Evolutionary conservation across 2,797 vertebrate genomes (phyloP), one percentile per base, ranked within the genome.

Genomic region (Periophthalmus magnuspinnatus): DNA sequence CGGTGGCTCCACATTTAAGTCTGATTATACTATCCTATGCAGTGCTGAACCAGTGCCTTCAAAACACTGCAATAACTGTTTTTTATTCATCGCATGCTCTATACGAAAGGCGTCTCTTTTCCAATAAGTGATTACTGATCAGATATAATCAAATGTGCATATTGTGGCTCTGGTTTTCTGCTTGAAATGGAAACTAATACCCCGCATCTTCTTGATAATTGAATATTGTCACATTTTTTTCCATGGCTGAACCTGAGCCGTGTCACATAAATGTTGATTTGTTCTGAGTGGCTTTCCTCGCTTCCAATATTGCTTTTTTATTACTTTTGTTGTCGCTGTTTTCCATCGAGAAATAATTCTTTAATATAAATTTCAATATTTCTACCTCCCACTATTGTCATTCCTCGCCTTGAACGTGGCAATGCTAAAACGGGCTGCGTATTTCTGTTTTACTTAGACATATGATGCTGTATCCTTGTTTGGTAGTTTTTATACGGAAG

Each of bases 331-430:
- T 90, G 89, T 86, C 74, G 87, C 86, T 75, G 84, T 89, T 91
- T 90, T 83, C 88, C 88, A 77, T 88, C 77, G 88, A 91, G 87
- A 91, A 91, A 91, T 91, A 89, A 90, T 91, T 89, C 85, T 88
- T 86, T 86, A 89, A 90, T 91, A 91, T 90, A 84, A 85, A 88
- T 91, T 91, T 91, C 86, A 89, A 90, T 91, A 88, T 89, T 87
- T 89, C 83, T 81, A 70, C 72, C 80, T 78, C 80, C 65, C 63
- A 2, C 75, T 63, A 22, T 60, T 36, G 81, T 84, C 74, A 67
- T 86, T 81, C 41, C 72, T 85, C 72, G 2, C 48, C 48, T 7
- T 67, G 47, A 79, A 77, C 58, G 72, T 77, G 81, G 75, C 74
- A 4, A 67, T 68, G 76, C 70, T 63, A 54, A 67, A 66, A 78